phyloP scores from a whole-genome alignment of 2,797 vertebrate genomes.

The Psittacula derbiana region DNA sequence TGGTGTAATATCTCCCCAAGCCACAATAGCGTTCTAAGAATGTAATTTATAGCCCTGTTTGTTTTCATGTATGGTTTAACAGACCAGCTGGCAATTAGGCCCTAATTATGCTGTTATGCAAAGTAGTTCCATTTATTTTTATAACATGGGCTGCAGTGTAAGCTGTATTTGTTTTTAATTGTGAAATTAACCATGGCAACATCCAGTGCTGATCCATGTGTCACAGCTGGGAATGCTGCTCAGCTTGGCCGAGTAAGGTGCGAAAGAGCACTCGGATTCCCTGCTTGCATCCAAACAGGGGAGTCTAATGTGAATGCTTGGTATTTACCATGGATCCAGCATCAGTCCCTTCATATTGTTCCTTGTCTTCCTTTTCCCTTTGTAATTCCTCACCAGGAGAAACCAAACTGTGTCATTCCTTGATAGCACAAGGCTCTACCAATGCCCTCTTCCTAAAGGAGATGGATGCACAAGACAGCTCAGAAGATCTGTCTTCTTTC shows the following conservation, averaged over 20 bases:
- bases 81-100: slow-evolving; percentile 53
- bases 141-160: not conserved
- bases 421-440: not conserved
- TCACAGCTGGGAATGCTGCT: slow-evolving; percentile 48
- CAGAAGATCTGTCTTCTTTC: not conserved
- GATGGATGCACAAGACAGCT: not conserved
- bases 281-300: not conserved
- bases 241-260: not conserved
- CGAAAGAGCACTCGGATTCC: not conserved
- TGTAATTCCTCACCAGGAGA: not conserved
- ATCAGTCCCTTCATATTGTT: not conserved
- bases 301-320: not conserved
- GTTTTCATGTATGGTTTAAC: slow-evolving; percentile 55
- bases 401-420: not conserved
- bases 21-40: slow-evolving; percentile 32
- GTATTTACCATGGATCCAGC: not conserved
- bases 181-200: slow-evolving; percentile 40
- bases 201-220: not conserved
- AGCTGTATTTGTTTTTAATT: slow-evolving; percentile 44
- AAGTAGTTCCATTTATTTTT: slow-evolving; percentile 54
- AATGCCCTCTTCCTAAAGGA: not conserved
- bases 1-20: slow-evolving; percentile 36
- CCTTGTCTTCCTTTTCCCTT: not conserved
- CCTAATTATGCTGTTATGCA: slow-evolving; percentile 61
- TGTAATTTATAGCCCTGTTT: slow-evolving; percentile 55